These are phyloP conservation scores for Tillus elongatus DNA, from an alignment of 2,888 invertebrate species.

Conservation along the genomic window DNA sequence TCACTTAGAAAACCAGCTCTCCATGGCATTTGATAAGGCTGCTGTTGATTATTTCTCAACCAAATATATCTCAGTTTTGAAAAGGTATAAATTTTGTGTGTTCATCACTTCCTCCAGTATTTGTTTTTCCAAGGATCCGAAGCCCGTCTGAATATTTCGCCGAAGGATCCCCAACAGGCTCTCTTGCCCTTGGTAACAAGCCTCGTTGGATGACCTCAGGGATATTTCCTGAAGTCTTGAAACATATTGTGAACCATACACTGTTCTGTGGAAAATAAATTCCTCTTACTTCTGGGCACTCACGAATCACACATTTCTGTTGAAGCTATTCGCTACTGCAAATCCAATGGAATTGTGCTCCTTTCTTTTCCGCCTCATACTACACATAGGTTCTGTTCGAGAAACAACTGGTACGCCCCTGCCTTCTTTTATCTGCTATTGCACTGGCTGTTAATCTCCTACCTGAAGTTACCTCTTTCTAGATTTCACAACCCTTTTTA, in stretches of 20 bases:
- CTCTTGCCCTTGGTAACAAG: conserved; percentile 17
- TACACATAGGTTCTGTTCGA: no score
- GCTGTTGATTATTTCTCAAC: conserved; percentile 22
- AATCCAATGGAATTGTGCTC: conserved; percentile 29
- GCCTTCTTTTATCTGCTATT: no score
- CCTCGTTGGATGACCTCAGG: conserved; percentile 20
- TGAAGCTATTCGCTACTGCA: conserved; percentile 22
- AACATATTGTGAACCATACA: conserved; percentile 14
- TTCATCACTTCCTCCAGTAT: conserved; percentile 18
- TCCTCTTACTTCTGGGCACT: conserved; percentile 14
- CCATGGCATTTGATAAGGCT: conserved; percentile 24
- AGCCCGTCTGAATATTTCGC: conserved; percentile 17
- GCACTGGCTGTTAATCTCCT: no score
- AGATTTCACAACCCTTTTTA: no score
- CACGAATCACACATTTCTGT: conserved; percentile 14
- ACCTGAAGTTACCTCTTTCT: no score
- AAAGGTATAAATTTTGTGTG: conserved; percentile 16
- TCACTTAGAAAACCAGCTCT: conserved; percentile 25
- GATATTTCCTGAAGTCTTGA: conserved; percentile 15
- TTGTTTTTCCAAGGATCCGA: conserved; percentile 18
- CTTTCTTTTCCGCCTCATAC: conserved; percentile 31
- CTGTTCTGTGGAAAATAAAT: no score
- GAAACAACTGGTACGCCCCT: no score
- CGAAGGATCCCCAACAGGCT: conserved; percentile 16
- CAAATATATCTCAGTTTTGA: conserved; percentile 3